Base-by-base conservation (phyloP, 2,797 vertebrate species). In the Pangasius djambal region DNA sequence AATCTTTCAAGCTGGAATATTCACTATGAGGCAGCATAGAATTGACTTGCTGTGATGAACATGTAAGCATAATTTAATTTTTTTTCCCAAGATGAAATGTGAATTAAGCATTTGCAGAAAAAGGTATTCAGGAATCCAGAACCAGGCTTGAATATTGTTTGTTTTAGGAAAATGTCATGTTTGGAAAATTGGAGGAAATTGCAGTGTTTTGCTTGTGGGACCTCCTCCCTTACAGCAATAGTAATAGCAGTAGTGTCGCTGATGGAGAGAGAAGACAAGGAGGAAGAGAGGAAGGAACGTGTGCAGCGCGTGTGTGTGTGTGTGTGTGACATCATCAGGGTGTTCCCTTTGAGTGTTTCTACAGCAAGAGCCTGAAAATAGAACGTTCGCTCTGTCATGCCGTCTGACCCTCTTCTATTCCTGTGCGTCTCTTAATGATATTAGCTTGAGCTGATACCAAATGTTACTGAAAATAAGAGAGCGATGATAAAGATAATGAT, bases 261-360 rank as follows among this genome's bases (percentile, higher is more conserved):
- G n/a, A 48, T 87, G 52, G 20, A 87, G 75, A 65, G 34, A 15
- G 48, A 22, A 55, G 48, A 81, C 6, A 28, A 63, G 40, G 20
- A 48, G 44, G 44, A 16, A 18, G 31, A n/a, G 72, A 52, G 70
- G 67, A 83, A 59, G 20, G 72, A 77, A 77, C 69, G 81, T 77
- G 72, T 22, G 82, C 44, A 44, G 57, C 37, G 52, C 77, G 16
- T 65, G 8, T 88, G 70, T 44, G 40, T 40, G 57, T 37, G 52
- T 85, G 16, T 59, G 52, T 65, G 8, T 88, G 70, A 85, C 75
- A 75, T 88, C 82, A 88, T 31, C 83, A 50, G 81, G 70, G 55
- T 84, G 87, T 77, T 34, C 70, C 44, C 44, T 55, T 67, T 6
- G n/a, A 55, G 44, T 52, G n/a, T 75, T 84, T 84, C 81, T 84